Percentiles rank a stretch among this genome's conserved stretches.
These are phyloP conservation scores for Drosophila anomelani DNA, from an alignment of 2,888 invertebrate species.

Conservation along the genomic window DNA sequence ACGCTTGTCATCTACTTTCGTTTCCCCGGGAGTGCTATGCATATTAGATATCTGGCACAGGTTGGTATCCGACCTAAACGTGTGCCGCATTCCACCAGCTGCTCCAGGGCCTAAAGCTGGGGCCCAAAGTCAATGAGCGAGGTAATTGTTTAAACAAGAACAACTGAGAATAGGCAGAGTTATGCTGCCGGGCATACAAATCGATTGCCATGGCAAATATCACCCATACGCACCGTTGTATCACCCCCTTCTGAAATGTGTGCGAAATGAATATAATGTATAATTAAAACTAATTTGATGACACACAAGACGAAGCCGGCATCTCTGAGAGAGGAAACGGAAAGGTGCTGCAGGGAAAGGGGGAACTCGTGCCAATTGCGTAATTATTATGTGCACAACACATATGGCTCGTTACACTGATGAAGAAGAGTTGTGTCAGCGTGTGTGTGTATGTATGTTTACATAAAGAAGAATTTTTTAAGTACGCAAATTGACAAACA, in stretches of 20 bases:
- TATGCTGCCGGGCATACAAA: conserved; percentile 45
- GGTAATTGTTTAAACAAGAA: conserved; percentile 59
- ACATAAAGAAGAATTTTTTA: conserved; percentile 62
- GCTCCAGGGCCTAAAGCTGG: conserved; percentile 6
- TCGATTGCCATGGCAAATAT: conserved; percentile 52
- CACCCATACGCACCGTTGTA: conserved; percentile 27
- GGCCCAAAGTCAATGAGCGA: conserved; percentile 42
- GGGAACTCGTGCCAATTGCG: conserved; percentile 60
- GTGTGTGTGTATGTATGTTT: conserved; percentile 27
- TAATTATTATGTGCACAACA: conserved; percentile 63
- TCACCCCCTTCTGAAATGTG: conserved; percentile 27
- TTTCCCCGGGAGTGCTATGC: conserved; percentile 56
- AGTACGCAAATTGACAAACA: conserved; percentile 75
- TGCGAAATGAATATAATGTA: conserved; percentile 48
- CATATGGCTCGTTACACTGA: conserved; percentile 45
- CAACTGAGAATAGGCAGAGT: conserved; percentile 18
- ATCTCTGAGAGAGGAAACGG: neutral
- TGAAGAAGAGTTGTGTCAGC: conserved; percentile 18
- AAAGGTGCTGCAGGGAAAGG: neutral
- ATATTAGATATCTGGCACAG: conserved; percentile 66
- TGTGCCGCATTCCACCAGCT: neutral
- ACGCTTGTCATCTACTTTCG: conserved; percentile 41
- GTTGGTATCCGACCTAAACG: neutral
- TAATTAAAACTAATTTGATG: conserved; percentile 57
- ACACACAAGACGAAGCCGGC: conserved; percentile 20